phyloP scores from a whole-genome alignment of 2,797 vertebrate species.

The Somateria mollissima region DNA sequence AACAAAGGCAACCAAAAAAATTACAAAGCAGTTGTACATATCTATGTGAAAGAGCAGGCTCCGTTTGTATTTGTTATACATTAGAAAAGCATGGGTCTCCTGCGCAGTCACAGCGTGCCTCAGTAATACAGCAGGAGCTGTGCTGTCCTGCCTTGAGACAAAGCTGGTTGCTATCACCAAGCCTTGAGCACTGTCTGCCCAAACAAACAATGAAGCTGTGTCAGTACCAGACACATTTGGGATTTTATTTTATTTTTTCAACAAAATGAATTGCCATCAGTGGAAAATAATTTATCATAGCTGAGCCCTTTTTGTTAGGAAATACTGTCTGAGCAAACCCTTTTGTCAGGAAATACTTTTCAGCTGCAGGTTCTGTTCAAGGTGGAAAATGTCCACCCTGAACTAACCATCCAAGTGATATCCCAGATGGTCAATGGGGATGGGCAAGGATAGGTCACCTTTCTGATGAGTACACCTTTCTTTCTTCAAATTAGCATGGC shows the following conservation, averaged over 20 bases:
- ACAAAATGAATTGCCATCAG: conserved; percentile 3
- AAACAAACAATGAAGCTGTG: not conserved
- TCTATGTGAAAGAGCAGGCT: not conserved
- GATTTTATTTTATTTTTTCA: not conserved
- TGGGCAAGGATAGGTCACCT: not conserved
- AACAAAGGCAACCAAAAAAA: not conserved
- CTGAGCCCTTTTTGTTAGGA: not conserved
- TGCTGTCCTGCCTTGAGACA: not conserved
- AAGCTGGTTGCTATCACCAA: rapidly evolving
- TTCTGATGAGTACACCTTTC: not conserved
- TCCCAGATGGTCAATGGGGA: not conserved
- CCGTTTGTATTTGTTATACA: not conserved
- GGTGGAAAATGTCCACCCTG: conserved; percentile 5
- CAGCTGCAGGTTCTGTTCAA: not conserved
- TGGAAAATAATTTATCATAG: conserved; percentile 30
- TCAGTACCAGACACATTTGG: not conserved
- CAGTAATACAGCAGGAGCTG: not conserved
- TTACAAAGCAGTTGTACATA: not conserved
- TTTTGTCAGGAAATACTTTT: not conserved
- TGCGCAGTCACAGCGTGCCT: not conserved
- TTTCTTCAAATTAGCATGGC: not conserved
- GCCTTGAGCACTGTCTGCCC: not conserved
- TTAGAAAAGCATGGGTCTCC: not conserved
- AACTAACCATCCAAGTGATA: not conserved
- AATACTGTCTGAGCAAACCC: not conserved